phyloP scores from a whole-genome alignment of 2,113 vertebrate genomes.

The Monarcha castaneiventris region DNA sequence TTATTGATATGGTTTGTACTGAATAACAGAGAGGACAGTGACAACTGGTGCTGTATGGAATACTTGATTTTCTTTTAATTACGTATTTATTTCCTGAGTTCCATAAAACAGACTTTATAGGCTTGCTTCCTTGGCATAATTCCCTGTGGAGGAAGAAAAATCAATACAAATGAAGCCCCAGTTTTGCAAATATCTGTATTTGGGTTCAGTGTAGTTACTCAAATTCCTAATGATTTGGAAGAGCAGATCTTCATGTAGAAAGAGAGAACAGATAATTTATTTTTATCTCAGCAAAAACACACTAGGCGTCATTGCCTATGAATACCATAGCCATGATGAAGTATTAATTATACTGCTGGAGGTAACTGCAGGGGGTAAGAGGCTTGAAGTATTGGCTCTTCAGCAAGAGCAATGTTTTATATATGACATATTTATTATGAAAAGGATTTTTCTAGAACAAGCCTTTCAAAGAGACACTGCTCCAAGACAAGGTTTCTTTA shows the following conservation, averaged over 20 bases:
- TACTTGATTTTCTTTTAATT: slow-evolving; percentile 18
- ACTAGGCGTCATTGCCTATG: background rate
- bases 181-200: background rate
- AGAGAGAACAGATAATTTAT: background rate
- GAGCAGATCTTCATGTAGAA: background rate
- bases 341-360: slow-evolving; percentile 13
- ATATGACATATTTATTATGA: background rate
- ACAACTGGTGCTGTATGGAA: background rate
- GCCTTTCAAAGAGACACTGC: background rate
- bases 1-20: background rate
- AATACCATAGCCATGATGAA: background rate
- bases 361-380: background rate
- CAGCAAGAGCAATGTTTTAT: background rate
- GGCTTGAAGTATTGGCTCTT: background rate
- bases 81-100: background rate
- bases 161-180: background rate
- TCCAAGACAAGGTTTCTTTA: background rate
- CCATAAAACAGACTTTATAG: background rate
- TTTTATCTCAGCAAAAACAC: background rate
- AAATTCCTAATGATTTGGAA: background rate
- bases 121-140: background rate
- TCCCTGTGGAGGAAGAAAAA: background rate
- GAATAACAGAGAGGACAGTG: background rate
- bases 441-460: background rate
- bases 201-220: background rate